Evolutionary conservation across 2,797 vertebrate genomes (phyloP), one percentile per base, ranked within the genome.

Genomic region (Taeniopygia guttata): DNA sequence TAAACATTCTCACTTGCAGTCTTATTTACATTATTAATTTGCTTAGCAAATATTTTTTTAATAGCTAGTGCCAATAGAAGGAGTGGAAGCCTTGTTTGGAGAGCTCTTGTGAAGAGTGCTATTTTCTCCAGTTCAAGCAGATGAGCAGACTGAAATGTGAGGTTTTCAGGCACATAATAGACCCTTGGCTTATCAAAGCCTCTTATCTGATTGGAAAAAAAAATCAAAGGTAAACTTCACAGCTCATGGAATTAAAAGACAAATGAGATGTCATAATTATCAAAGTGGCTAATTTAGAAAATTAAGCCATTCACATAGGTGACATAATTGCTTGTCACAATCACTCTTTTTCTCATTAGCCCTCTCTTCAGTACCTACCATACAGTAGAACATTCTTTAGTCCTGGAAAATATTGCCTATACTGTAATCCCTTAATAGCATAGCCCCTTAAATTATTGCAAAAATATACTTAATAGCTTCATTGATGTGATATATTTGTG

Each of bases 211-310:
- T 97, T 97, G 95, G 91, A 88, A 97, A 96, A 86, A 85, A 97
- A 97, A 98, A 96, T 97, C 96, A 97, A 98, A 98, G 97, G 95
- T 98, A 98, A 98, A 98, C 97, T 98, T 98, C 97, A 96, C 97
- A 96, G 97, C 97, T 98, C 96, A 89, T 96, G 94, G 96, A 98
- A 98, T 98, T 98, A 98, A 98, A 98, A 98, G 98, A 98, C 98
- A 98, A 98, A 98, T 98, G 98, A 98, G 98, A 98, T 98, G 98
- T 98, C 98, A 98, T 98, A 98, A 98, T 98, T 98, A 98, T 98
- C 98, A 98, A 98, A 98, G 98, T 98, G 97, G 97, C 98, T 98
- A 98, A 98, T 98, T 98, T 98, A 98, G 97, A 97, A 98, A 98
- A 98, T 98, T 98, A 98, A 98, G 97, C 98, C 94, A 97, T 98